Base-by-base conservation (phyloP, 2,888 invertebrate genomes). In the Dynastes hyllus region DNA sequence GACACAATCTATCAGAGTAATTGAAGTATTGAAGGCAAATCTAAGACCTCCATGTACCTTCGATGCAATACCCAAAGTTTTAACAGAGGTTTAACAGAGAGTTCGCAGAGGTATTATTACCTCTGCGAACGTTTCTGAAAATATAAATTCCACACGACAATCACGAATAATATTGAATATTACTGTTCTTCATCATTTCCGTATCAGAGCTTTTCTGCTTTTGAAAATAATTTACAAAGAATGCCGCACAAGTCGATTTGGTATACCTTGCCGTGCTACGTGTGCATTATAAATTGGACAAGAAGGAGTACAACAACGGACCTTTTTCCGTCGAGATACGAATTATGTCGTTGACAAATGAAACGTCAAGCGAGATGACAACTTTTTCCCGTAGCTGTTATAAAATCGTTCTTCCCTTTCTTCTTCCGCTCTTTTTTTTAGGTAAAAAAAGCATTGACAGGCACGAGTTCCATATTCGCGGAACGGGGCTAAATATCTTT, bases 291-390 rank as follows among this genome's bases (percentile, higher is more conserved):
- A 67, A 67, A 45, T 22, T 2, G 45, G 40, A 16, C 40, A 16
- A 16, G 40, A 40, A 11, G 45, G 5, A n/a, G 29, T 16, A 40
- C 50, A 40, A 40, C 66, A 40, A 45, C 66, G 40, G 66, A n/a
- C 22, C 40, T 3, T 16, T 67, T 40, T 29, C n/a, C n/a, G 40
- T 9, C 9, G 66, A 40, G 66, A 37, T 67, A 67, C 66, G 45
- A 45, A 67, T 67, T 67, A 40, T 67, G 66, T 45, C 40, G 66
- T 40, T 67, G 66, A 67, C 66, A 67, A 67, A 67, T 67, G 66
- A 67, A 67, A 67, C 50, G 66, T 67, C 66, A 67, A n/a, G 45
- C 45, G 45, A 8, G n/a, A 67, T 67, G 66, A 67, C 66, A 67
- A 45, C 66, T 67, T 45, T 58, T 67, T 67, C 22, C 66, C 66